These are phyloP conservation scores for Athrips mouffetella DNA, from an alignment of 2,888 invertebrate species.

Conservation along the genomic window DNA sequence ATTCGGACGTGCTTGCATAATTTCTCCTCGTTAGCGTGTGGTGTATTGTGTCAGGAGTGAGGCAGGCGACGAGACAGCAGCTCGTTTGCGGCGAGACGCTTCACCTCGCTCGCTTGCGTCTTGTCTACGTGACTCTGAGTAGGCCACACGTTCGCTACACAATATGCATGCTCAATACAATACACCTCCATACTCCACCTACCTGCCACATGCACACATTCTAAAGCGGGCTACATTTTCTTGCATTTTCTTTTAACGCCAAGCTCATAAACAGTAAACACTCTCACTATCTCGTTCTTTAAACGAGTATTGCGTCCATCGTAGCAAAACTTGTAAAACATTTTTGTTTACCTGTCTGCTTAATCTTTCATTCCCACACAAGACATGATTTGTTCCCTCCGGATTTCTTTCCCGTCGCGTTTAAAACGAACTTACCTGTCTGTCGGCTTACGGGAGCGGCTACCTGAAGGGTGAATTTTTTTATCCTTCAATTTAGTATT, in stretches of 20 bases:
- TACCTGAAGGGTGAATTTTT: conserved; percentile 69
- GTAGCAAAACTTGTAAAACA: conserved; percentile 44
- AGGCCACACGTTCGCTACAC: conserved; percentile 33
- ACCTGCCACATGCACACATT: no score
- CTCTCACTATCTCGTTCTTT: conserved; percentile 47
- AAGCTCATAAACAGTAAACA: conserved; percentile 30
- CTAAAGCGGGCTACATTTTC: no score
- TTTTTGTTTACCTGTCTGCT: conserved; percentile 55
- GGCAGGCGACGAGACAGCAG: conserved; percentile 19
- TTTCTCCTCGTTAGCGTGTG: conserved; percentile 20
- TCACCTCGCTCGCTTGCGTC: conserved; percentile 44
- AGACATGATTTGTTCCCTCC: conserved; percentile 63
- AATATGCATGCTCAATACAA: conserved; percentile 26
- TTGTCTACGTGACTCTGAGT: conserved; percentile 51
- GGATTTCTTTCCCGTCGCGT: conserved; percentile 54
- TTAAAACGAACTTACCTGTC: conserved; percentile 59
- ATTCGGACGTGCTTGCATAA: conserved; percentile 15
- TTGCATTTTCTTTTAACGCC: no score
- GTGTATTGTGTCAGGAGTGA: no score
- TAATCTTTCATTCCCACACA: conserved; percentile 53
- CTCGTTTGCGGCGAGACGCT: conserved; percentile 40
- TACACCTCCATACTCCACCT: no score
- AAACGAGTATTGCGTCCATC: conserved; percentile 57
- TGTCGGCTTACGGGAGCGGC: conserved; percentile 63
- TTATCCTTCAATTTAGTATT: conserved; percentile 69